Base-by-base conservation (phyloP, 2,113 vertebrate genomes). In the Nematolebias whitei region DNA sequence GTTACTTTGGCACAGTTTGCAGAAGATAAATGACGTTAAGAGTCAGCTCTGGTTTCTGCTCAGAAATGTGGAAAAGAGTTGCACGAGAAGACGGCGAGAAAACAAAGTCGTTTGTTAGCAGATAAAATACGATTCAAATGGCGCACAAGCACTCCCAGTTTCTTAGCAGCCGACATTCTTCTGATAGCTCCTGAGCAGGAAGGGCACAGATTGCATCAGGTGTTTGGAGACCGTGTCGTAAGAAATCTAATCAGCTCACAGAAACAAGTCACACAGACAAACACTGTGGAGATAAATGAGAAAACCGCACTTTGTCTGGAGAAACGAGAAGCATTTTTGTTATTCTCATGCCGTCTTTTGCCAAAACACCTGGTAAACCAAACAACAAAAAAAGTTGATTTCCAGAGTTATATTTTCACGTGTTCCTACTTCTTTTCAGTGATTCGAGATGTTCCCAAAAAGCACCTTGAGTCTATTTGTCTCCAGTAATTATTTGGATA, bases 401-500 rank as follows among this genome's bases (percentile, higher is more conserved):
- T 29, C 7, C 26, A 12, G 22, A 40, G 60, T 41, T 4, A 63
- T 24, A 47, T 58, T 70, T 19, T 9, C 0, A 44, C 52, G 19
- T 22, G 6, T 20, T 29, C 63, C 24, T 22, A 0, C 24, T 35
- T 43, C 24, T 18, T 16, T 45, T 35, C 55, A 12, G 18, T 16
- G 19, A 43, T 64, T 20, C 43, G 48, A 45, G 80, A 73, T 20
- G 41, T 73, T 45, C 68, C 43, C 22, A 4, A 20, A 49, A 68
- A 78, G 69, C 75, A 63, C 74, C 71, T 76, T 35, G 16, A 53
- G 61, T 73, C 81, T 53, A 88, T 89, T 79, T 76, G 82, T 90
- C 86, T 85, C 79, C 68, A 63, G 83, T 81, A 78, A 88, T 87
- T 83, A 87, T 80, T 82, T 67, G 81, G 82, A 89, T 82, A 77